phyloP scores from a whole-genome alignment of 2,113 vertebrate genomes.

The Acrocephalus kingi region DNA sequence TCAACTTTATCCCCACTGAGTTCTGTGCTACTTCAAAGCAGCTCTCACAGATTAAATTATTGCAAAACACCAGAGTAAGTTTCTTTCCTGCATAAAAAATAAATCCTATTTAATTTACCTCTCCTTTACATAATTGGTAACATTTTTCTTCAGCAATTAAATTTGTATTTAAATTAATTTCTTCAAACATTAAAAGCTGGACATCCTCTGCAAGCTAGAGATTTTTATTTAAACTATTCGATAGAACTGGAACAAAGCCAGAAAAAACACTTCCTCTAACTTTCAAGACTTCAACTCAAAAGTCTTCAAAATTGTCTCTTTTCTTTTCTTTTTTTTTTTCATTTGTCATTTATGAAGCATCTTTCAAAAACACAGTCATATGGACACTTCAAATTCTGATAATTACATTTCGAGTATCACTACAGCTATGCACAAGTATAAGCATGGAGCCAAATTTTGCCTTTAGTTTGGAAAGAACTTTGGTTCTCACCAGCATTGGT shows the following conservation, averaged over 20 bases:
- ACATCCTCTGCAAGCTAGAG: neutral
- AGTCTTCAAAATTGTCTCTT: neutral
- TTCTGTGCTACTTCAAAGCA: neutral
- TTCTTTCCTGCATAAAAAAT: neutral
- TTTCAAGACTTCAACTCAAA: neutral
- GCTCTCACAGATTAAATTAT: neutral
- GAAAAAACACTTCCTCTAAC: neutral
- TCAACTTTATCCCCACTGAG: neutral
- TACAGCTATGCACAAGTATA: neutral
- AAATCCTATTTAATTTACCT: neutral
- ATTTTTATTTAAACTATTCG: neutral
- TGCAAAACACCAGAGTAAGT: neutral
- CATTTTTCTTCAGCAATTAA: conserved; percentile 8
- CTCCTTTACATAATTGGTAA: neutral
- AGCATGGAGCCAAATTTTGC: neutral
- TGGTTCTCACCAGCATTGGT: neutral
- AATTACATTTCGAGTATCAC: neutral
- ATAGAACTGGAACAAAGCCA: neutral
- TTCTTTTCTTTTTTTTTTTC: neutral
- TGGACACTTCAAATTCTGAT: neutral
- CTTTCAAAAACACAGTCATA: neutral
- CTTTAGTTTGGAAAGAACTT: neutral
- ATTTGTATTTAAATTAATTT: neutral
- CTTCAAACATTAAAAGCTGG: neutral
- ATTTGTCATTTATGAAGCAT: neutral